phyloP scores from a whole-genome alignment of 2,797 vertebrate species.

The Centroberyx gerrardi region DNA sequence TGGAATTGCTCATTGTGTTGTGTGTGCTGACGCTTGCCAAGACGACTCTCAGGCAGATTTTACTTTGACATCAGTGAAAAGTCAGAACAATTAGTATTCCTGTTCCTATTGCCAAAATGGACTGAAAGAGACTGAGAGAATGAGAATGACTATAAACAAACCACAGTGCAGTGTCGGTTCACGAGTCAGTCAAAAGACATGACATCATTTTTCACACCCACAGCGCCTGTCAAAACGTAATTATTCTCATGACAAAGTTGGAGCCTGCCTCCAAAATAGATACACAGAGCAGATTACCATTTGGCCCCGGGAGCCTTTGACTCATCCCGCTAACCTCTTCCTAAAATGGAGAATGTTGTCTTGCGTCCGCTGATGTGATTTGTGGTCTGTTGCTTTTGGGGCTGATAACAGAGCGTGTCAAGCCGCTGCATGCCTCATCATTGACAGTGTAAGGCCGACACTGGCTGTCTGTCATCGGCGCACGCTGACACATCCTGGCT shows the following conservation, averaged over 20 bases:
- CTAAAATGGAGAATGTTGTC: constrained; percentile 72
- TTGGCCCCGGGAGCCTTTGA: constrained; percentile 57
- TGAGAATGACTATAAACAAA: constrained; percentile 11
- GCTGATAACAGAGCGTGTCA: constrained; percentile 68
- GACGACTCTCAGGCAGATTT: constrained; percentile 3
- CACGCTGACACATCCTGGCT: constrained; percentile 59
- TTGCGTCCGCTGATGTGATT: constrained; percentile 55
- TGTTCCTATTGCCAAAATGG: constrained; percentile 17
- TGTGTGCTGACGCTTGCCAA: constrained; percentile 26
- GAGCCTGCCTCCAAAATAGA: background rate
- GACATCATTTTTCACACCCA: constrained; percentile 25
- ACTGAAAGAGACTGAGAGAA: constrained; percentile 3
- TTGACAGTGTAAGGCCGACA: constrained; percentile 44
- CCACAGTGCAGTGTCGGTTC: background rate
- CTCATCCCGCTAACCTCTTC: constrained; percentile 57
- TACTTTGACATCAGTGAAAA: constrained; percentile 32
- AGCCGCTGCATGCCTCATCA: constrained; percentile 63
- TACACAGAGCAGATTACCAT: constrained; percentile 42
- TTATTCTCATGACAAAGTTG: constrained; percentile 40
- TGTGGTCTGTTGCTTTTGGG: constrained; percentile 64
- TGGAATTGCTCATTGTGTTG: constrained; percentile 23
- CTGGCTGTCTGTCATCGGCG: constrained; percentile 69
- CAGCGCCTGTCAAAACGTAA: constrained; percentile 19
- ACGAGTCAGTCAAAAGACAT: background rate
- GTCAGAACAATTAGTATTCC: constrained; percentile 13